phyloP scores from a whole-genome alignment of 2,797 vertebrate genomes.

The Channa striata region DNA sequence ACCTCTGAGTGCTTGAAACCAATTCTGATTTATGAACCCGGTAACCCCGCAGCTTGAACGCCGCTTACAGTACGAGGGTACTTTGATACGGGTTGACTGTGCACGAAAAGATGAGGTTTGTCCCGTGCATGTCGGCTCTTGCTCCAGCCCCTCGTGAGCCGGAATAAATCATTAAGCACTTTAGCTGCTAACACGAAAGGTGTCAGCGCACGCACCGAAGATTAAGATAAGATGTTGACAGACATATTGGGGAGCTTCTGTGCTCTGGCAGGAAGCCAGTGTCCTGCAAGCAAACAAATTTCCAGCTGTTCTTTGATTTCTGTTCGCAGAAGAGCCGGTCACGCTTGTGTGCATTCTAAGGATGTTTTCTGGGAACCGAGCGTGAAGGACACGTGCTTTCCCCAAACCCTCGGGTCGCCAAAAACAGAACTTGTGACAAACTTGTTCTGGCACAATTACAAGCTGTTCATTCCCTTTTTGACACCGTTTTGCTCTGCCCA shows the following conservation, averaged over 20 bases:
- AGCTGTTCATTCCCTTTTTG: slow-evolving; percentile 51
- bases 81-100: slow-evolving; percentile 46
- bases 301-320: slow-evolving; percentile 29
- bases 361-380: slow-evolving; percentile 18
- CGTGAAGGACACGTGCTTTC: slow-evolving; percentile 30
- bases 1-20: not conserved
- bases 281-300: slow-evolving; percentile 41
- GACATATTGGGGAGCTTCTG: slow-evolving; percentile 28
- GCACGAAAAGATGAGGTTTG: slow-evolving; percentile 42
- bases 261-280: slow-evolving; percentile 22
- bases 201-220: slow-evolving; percentile 41
- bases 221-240: slow-evolving; percentile 39
- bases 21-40: slow-evolving; percentile 42
- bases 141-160: slow-evolving; percentile 37
- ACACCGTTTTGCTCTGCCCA: slow-evolving; percentile 27
- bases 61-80: slow-evolving; percentile 22
- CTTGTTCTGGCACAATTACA: slow-evolving; percentile 41
- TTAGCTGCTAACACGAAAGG: slow-evolving; percentile 38
- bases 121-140: slow-evolving; percentile 67
- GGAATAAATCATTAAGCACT: slow-evolving; percentile 68
- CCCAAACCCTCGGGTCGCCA: not conserved
- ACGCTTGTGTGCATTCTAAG: slow-evolving; percentile 34
- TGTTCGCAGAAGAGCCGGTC: slow-evolving; percentile 18
- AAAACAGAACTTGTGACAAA: slow-evolving; percentile 52
- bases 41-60: slow-evolving; percentile 35